A percentile compares a stretch with the other conserved stretches of the same genome.
phyloP scores from a whole-genome alignment of 2,888 invertebrate species.

The Coelinius sp. region DNA sequence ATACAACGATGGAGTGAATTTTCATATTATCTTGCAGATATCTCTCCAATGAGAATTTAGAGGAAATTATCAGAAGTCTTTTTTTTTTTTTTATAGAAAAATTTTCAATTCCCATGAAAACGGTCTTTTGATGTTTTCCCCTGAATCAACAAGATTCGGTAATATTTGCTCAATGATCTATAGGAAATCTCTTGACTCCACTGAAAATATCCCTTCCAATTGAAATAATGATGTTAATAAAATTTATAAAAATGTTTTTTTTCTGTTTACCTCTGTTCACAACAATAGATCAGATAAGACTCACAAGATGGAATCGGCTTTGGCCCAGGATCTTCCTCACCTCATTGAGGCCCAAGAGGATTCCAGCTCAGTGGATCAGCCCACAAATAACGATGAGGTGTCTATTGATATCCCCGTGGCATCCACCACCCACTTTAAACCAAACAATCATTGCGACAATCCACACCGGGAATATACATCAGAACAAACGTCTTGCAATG shows the following conservation, averaged over 20 bases:
- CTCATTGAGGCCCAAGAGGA: constrained; percentile 57
- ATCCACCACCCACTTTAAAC: background rate
- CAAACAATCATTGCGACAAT: constrained; percentile 6
- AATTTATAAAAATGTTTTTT: background rate
- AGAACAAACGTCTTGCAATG: background rate
- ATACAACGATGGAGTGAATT: background rate
- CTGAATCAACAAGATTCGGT: too few relatives aligned
- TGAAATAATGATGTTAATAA: background rate
- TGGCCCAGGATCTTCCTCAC: constrained; percentile 49
- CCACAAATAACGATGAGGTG: constrained; percentile 20
- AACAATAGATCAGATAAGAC: constrained; percentile 46
- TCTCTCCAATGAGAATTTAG: background rate
- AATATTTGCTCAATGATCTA: background rate
- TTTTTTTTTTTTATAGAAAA: background rate
- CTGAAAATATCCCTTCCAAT: background rate
- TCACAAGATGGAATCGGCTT: constrained; percentile 65
- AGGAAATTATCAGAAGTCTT: background rate
- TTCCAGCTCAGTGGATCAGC: constrained; percentile 55
- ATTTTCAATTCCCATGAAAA: constrained; percentile 18
- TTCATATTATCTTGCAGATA: background rate
- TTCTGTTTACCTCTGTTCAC: constrained; percentile 29
- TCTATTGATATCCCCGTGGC: background rate
- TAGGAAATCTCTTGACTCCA: constrained; percentile 13
- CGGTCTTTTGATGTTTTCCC: background rate
- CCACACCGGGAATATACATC: background rate